Conservation (phyloP, 2,797 vertebrate species). For the Microctenopoma steveboyesi region DNA sequence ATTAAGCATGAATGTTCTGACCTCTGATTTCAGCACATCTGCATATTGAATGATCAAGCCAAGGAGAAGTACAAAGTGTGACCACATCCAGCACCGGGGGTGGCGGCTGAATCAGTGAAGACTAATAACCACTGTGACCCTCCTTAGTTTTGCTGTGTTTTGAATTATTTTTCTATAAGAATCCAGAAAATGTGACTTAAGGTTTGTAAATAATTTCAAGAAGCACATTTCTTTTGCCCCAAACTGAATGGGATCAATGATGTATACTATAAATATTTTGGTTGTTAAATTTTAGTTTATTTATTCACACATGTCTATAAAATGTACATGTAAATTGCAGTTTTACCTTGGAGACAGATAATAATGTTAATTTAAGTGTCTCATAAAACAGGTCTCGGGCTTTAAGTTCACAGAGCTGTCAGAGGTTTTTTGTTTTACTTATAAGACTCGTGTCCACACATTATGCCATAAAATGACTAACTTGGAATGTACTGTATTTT, state of each 20-base stretch:
- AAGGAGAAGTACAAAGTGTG: constrained; percentile 88
- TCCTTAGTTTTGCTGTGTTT: constrained; percentile 61
- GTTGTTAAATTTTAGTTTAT: constrained; percentile 47
- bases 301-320: constrained; percentile 44
- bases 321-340: constrained; percentile 30
- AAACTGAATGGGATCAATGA: constrained; percentile 31
- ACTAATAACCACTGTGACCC: constrained; percentile 79
- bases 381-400: constrained; percentile 50
- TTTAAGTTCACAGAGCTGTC: constrained; percentile 50
- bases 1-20: not conserved
- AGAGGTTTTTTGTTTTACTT: constrained; percentile 38
- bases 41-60: constrained; percentile 85
- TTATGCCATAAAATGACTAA: constrained; percentile 63
- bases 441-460: constrained; percentile 28
- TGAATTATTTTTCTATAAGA: constrained; percentile 69
- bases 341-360: constrained; percentile 39
- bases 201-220: constrained; percentile 52
- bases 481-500: constrained; percentile 68
- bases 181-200: constrained; percentile 57
- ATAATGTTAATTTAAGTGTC: constrained; percentile 34
- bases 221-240: constrained; percentile 37
- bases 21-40: constrained; percentile 84
- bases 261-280: constrained; percentile 54
- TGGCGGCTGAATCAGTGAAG: constrained; percentile 50
- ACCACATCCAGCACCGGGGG: constrained; percentile 43